Conservation (phyloP, 2,113 vertebrate genomes). For the Aphyosemion australe region DNA sequence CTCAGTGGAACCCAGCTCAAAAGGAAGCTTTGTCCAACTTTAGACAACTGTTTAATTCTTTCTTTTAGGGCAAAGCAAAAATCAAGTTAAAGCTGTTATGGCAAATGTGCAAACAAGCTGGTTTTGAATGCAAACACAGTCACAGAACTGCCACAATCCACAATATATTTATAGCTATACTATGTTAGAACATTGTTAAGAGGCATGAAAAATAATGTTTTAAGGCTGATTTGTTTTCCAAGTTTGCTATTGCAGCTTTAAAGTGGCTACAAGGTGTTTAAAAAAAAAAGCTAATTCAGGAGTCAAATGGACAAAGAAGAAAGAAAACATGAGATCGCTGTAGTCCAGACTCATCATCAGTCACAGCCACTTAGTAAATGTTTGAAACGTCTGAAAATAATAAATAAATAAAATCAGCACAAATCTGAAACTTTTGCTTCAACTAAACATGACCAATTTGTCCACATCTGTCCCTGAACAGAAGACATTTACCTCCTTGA, state of each 20-base stretch:
- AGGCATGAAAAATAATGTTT: not conserved
- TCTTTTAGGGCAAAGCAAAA: constrained; percentile 3
- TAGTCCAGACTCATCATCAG: not conserved
- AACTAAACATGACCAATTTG: too few relatives aligned
- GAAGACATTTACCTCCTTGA: too few relatives aligned
- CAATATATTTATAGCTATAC: too few relatives aligned
- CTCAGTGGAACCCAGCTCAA: constrained; percentile 20
- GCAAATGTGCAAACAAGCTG: too few relatives aligned
- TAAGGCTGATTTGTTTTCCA: too few relatives aligned
- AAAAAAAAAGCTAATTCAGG: not conserved
- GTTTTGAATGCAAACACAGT: too few relatives aligned
- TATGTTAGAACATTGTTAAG: not conserved
- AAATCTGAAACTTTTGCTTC: not conserved
- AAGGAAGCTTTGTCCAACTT: constrained; percentile 50
- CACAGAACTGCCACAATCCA: too few relatives aligned
- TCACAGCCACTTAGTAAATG: not conserved
- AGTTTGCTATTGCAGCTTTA: too few relatives aligned
- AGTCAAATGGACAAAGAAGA: constrained; percentile 1
- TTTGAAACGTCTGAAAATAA: not conserved
- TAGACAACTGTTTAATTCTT: constrained; percentile 4
- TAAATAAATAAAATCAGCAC: not conserved
- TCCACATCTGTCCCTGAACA: too few relatives aligned
- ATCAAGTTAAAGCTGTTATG: too few relatives aligned
- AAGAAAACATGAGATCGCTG: not conserved
- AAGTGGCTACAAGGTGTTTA: not conserved